phyloP scores from a whole-genome alignment of 2,113 vertebrate genomes.

The Bos taurus region DNA sequence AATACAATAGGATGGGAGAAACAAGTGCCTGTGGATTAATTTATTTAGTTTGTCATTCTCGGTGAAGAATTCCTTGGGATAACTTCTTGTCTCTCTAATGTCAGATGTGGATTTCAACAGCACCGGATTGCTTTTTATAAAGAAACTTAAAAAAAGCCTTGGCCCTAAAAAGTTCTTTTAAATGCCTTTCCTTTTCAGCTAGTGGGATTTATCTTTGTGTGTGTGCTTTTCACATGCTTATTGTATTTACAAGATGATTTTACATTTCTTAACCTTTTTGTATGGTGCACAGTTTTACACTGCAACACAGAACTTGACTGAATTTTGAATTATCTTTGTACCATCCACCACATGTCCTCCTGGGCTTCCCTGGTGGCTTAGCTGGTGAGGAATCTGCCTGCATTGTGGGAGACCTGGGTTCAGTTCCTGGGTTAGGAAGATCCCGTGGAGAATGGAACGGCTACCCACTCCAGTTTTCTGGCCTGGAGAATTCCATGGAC shows the following conservation, averaged over 20 bases:
- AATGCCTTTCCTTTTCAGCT: not conserved
- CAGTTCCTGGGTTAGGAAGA: not conserved
- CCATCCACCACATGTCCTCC: not conserved
- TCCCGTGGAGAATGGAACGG: not conserved
- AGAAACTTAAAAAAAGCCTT: not conserved
- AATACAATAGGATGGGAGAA: not conserved
- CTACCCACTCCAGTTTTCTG: not conserved
- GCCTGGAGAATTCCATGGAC: not conserved
- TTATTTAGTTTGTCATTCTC: not conserved
- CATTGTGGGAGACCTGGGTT: not conserved
- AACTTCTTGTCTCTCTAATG: not conserved
- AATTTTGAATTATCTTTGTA: not conserved
- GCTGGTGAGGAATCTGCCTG: not conserved
- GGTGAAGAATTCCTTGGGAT: not conserved
- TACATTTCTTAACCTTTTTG: not conserved
- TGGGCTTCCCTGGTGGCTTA: not conserved
- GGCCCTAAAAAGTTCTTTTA: not conserved
- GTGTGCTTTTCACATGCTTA: not conserved
- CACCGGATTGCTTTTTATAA: not conserved
- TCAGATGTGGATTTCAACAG: not conserved
- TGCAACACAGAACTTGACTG: not conserved
- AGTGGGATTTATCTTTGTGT: not conserved
- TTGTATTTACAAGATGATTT: not conserved
- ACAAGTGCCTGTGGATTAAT: not conserved
- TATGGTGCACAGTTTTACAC: not conserved